A percentile compares a stretch with the other conserved stretches of the same genome.
Evolutionary conservation across 2,797 vertebrate species (phyloP).

Genomic region (Falco peregrinus): DNA sequence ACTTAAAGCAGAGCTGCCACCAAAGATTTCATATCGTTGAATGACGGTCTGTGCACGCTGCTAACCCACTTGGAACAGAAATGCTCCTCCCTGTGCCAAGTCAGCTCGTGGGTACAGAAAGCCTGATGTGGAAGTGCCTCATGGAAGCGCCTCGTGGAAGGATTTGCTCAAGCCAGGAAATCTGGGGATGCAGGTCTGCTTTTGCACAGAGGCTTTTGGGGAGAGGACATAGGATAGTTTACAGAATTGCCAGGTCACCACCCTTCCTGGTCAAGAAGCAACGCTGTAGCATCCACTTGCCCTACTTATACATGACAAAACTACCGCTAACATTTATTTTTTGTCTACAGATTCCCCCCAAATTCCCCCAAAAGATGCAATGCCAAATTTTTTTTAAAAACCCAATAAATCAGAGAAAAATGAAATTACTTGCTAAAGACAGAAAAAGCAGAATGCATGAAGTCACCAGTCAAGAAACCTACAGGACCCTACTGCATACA

Average conservation of each 20-base stretch:
- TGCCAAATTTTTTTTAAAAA: neutral
- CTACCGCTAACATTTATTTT: neutral
- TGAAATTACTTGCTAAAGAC: neutral
- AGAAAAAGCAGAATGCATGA: neutral
- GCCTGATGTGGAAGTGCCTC: neutral
- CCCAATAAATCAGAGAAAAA: neutral
- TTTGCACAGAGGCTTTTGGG: neutral
- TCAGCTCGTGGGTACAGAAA: neutral
- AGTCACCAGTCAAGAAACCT: neutral
- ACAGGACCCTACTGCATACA: neutral
- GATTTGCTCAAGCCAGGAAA: neutral
- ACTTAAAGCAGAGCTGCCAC: neutral
- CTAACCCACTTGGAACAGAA: slow-evolving; percentile 48
- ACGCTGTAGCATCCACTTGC: neutral
- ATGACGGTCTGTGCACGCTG: neutral
- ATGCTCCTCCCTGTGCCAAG: neutral
- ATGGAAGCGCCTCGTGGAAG: neutral
- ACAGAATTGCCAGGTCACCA: neutral
- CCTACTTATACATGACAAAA: neutral
- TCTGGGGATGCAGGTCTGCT: neutral
- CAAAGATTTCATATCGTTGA: neutral
- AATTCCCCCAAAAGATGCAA: neutral
- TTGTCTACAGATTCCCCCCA: neutral
- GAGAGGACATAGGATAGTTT: neutral
- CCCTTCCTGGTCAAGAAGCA: neutral